A percentile compares a stretch with the other conserved stretches of the same genome.
phyloP scores from a whole-genome alignment of 2,797 vertebrate species.

The Chloroceryle inda region DNA sequence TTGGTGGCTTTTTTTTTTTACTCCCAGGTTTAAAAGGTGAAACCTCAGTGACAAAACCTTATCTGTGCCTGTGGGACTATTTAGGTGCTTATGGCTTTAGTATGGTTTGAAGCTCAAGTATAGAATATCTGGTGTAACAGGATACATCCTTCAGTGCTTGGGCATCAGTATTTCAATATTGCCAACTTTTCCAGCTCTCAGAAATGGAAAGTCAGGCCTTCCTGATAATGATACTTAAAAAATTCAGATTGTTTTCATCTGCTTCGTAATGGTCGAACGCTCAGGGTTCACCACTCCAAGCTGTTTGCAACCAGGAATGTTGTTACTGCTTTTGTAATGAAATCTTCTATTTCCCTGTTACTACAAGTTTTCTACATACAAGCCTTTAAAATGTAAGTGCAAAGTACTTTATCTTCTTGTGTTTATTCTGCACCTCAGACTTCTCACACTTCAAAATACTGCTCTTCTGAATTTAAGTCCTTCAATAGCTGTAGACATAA shows the following conservation, averaged over 20 bases:
- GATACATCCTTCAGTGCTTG: not conserved
- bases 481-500: not conserved
- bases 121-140: not conserved
- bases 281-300: not conserved
- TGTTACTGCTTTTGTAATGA: not conserved
- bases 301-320: not conserved
- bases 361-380: rapidly evolving
- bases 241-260: not conserved
- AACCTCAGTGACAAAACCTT: not conserved
- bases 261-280: not conserved
- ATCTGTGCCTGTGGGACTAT: not conserved
- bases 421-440: not conserved
- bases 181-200: not conserved
- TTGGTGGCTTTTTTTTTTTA: not conserved
- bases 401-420: not conserved
- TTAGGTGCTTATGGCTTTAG: not conserved
- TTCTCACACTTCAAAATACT: not conserved
- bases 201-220: not conserved
- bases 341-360: not conserved
- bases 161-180: not conserved
- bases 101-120: not conserved
- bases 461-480: not conserved
- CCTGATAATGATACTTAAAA: not conserved
- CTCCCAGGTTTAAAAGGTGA: not conserved
- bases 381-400: not conserved